Base-by-base conservation (phyloP, 1,140 invertebrate species). In the Agrypnia vestita region DNA sequence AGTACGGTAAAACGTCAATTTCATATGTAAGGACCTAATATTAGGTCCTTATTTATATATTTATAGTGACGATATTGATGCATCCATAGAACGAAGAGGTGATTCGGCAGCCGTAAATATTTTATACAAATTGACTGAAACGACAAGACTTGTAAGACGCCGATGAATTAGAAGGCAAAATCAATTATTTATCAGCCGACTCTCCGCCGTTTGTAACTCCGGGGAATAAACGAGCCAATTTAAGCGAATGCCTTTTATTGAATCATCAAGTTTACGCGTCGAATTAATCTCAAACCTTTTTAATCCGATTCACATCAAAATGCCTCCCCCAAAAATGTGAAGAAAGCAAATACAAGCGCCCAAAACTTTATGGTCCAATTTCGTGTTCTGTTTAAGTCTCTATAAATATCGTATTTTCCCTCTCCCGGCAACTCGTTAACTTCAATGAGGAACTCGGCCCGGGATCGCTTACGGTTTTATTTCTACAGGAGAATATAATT, bases 221-320 rank as follows among this genome's bases (percentile, higher is more conserved):
- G 6, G 12, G 61, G 61, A 25, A 13, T 62, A 62, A 43, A 35
- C 61, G 61, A 62, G 61, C 25, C 61, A 62, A 62, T 62, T 62
- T 25, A n/a, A 13, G 10, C 61, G 7, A 62, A 69, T 69, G 64
- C 43, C 64, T 69, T 69, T 69, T 69, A 69, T 69, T 69, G 64
- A 69, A 69, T 69, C 64, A 49, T 64, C 61, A 64, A 69, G 64
- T 69, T 69, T 69, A 69, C 64, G 64, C 64, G 64, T 69, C 64
- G 64, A 69, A 69, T 69, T 69, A 69, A 69, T 69, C 64, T 69
- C 64, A 69, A 69, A 69, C 64, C 64, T 69, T 47, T 69, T 69
- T 69, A 69, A 69, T 69, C 64, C 64, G 46, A 69, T 69, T 49
- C 64, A 21, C 64, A 49, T 69, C 64, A 69, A 69, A 64, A 49